A percentile compares a stretch with the other conserved stretches of the same genome.
These are phyloP conservation scores for Drosophila niveifrons DNA, from an alignment of 2,888 invertebrate species.

Conservation along the genomic window DNA sequence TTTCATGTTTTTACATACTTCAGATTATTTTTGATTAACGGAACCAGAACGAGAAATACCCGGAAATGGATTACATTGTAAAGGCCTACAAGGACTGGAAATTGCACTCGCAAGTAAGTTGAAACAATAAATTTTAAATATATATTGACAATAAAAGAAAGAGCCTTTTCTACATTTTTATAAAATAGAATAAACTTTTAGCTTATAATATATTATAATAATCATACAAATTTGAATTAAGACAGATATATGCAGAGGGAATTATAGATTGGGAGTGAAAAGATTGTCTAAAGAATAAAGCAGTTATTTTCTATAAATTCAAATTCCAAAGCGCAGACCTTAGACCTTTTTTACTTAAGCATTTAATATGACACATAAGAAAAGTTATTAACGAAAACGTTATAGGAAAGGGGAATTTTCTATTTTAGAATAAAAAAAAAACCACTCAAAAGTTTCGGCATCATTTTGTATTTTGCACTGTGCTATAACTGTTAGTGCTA, in stretches of 20 bases:
- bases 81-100: conserved; percentile 85
- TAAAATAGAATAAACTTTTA: no score
- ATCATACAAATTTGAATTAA: no score
- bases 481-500: conserved; percentile 2
- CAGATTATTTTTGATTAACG: conserved; percentile 47
- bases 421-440: neutral
- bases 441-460: neutral
- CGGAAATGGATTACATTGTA: conserved; percentile 85
- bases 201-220: no score
- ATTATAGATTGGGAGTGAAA: neutral
- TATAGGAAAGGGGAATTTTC: neutral
- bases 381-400: neutral
- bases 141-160: no score
- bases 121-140: neutral
- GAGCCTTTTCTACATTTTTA: no score
- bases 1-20: conserved; percentile 57
- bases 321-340: no score
- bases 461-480: neutral
- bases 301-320: no score
- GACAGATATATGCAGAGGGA: no score
- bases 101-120: conserved; percentile 84
- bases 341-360: no score
- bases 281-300: conserved; percentile 8
- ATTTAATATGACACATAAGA: no score
- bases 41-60: conserved; percentile 33